Evolutionary conservation across 92 coral and sea anemone genomes (phyloP).

Genomic region (Nematostella vectensis): DNA sequence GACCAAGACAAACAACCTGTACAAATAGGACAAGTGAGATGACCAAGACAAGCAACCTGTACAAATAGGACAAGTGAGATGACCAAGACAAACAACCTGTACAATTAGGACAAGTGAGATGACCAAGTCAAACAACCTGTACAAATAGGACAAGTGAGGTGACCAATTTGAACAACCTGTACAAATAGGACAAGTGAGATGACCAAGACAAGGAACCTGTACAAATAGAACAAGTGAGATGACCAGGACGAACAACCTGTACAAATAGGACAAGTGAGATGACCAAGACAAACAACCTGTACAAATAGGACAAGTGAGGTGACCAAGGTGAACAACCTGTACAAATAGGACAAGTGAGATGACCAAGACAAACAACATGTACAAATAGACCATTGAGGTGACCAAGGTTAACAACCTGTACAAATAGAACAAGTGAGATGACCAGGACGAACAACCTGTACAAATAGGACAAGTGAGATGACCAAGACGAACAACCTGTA

Average conservation of each 20-base stretch:
- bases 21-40: background rate
- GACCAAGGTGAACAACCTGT: constrained; percentile 89
- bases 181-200: background rate
- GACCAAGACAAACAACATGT: too few relatives aligned
- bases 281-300: too few relatives aligned
- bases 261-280: background rate
- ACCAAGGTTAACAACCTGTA: constrained; percentile 82
- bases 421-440: background rate
- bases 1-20: constrained; percentile 90
- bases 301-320: constrained; percentile 94
- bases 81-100: constrained; percentile 90
- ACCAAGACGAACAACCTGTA: constrained; percentile 83
- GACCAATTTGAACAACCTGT: constrained; percentile 89
- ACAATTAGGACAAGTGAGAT: background rate
- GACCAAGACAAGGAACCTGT: too few relatives aligned
- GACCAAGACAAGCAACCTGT: too few relatives aligned
- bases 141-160: constrained; percentile 94
- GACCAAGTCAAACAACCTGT: too few relatives aligned
- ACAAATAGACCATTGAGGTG: constrained; percentile 94
- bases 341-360: background rate
- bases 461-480: constrained; percentile 97
- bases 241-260: constrained; percentile 89
- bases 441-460: too few relatives aligned
- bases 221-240: constrained; percentile 98
- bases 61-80: constrained; percentile 94